Base-by-base conservation (phyloP, 2,888 invertebrate genomes). In the Sphinx pinastri region DNA sequence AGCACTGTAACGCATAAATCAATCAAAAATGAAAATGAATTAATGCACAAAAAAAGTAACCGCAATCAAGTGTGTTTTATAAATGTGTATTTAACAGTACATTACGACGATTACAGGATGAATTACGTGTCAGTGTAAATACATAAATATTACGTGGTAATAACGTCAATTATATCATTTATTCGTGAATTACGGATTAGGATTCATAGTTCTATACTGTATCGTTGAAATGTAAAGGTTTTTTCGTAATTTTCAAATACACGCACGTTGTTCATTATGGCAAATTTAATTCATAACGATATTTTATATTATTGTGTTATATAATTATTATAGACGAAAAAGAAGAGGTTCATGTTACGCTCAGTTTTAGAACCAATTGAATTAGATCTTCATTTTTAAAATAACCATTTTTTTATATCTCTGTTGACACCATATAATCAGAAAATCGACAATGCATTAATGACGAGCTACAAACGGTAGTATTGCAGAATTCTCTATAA, bases 401-500 rank as follows among this genome's bases (percentile, higher is more conserved):
- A n/a, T n/a, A n/a, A n/a, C n/a, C n/a, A n/a, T n/a, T n/a, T n/a
- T n/a, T n/a, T n/a, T n/a, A n/a, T n/a, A n/a, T n/a, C n/a, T n/a
- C n/a, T n/a, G n/a, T n/a, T 13, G 47, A 16, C 19, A 47, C 63
- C 47, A 19, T 49, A 49, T 49, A 55, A 55, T 47, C 13, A 47
- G 63, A 13, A 14, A 59, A 51, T 51, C 31, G 14, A 14, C 38
- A 63, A 63, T 63, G 19, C 47, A 49, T 63, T 63, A 47, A 63
- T 63, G 49, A 63, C 19, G 47, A 19, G 47, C 19, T 63, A 13
- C 47, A 49, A 49, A 49, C 49, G 16, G 12, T 19, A 13, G 60
- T 47, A 60, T 60, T 60, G 60, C 60, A 60, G 55, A 55, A 25
- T 55, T 63, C 47, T 47, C 47, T 63, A 63, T 63, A 63, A 63